Evolutionary conservation across 2,113 vertebrate species (phyloP), one percentile per base, ranked within the genome.

Genomic region (Ondatra zibethicus): DNA sequence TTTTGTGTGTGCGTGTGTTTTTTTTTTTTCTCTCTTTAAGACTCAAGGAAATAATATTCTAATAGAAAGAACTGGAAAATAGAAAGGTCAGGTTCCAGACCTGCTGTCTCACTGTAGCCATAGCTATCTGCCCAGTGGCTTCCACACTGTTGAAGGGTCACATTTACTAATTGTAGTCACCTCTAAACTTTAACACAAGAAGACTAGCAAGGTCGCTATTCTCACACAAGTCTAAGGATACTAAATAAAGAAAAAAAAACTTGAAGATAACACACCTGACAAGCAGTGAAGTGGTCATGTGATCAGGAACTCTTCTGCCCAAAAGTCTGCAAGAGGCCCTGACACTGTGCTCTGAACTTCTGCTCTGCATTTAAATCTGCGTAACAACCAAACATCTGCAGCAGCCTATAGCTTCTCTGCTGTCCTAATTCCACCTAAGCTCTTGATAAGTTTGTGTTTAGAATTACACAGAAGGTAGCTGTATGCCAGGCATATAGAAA

Each of bases 31-130:
- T 58, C 55, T 63, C 55, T 58, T 73, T 63, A 61, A 93, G 36
- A 31, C 72, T 70, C 36, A 29, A 61, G 52, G 33, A 82, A 82
- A 36, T 16, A 21, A 8, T 3, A 13, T 61, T 36, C 4, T 27
- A 33, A 29, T 3, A 55, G 36, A 42, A 27, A 42, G n/a, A 76
- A 68, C 1, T 21, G 19, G 21, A 58, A 81, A 66, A 36, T 4
- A 29, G 23, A 19, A 50, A 61, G 25, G 5, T 27, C 65, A 47
- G 6, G 66, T 29, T 58, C 5, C 5, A 8, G 21, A 50, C 29
- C 31, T 7, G 0, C 0, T 0, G 2, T 78, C 17, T 45, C 25
- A 5, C n/a, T 23, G 7, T 31, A 55, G 14, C 2, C 12, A 1
- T 0, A 13, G 9, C 21, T 36, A 25, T 78, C 70, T 33, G 23